phyloP scores from a whole-genome alignment of 2,797 vertebrate species.

The Champsocephalus esox region DNA sequence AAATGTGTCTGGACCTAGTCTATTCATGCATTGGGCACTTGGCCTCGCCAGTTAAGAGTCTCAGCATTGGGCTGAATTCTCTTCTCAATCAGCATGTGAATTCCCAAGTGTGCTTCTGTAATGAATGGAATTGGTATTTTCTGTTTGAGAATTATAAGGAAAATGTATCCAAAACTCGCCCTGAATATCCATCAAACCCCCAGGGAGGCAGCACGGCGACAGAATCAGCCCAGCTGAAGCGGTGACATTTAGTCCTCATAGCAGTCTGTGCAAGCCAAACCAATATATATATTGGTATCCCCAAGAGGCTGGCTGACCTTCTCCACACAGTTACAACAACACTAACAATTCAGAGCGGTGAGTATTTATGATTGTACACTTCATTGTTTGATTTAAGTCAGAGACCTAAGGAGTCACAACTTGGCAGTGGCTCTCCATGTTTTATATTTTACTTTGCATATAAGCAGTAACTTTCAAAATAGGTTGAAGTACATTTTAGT shows the following conservation, averaged over 20 bases:
- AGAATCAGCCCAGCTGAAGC: constrained; percentile 54
- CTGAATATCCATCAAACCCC: constrained; percentile 50
- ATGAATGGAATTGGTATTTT: constrained; percentile 43
- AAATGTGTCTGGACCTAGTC: constrained; percentile 15
- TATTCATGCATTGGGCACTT: neutral
- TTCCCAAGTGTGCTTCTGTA: constrained; percentile 29
- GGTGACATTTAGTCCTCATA: constrained; percentile 72
- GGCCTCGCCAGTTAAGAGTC: constrained; percentile 5
- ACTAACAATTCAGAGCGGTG: constrained; percentile 10
- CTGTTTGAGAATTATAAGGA: constrained; percentile 33
- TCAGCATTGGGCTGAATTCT: neutral
- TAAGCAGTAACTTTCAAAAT: neutral
- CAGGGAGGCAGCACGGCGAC: constrained; percentile 47
- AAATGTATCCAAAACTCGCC: constrained; percentile 48
- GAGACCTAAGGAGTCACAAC: neutral
- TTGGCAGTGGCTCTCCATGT: neutral
- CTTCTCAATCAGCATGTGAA: constrained; percentile 13
- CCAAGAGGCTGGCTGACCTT: constrained; percentile 61
- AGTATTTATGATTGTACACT: neutral
- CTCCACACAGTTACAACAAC: constrained; percentile 44
- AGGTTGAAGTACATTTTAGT: neutral
- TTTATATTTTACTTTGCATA: neutral
- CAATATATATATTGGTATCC: constrained; percentile 41
- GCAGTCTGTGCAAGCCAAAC: constrained; percentile 59
- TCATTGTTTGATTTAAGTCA: neutral